Evolutionary conservation across 2,113 vertebrate genomes (phyloP).

Genomic region (Cyprinodon variegatus): DNA sequence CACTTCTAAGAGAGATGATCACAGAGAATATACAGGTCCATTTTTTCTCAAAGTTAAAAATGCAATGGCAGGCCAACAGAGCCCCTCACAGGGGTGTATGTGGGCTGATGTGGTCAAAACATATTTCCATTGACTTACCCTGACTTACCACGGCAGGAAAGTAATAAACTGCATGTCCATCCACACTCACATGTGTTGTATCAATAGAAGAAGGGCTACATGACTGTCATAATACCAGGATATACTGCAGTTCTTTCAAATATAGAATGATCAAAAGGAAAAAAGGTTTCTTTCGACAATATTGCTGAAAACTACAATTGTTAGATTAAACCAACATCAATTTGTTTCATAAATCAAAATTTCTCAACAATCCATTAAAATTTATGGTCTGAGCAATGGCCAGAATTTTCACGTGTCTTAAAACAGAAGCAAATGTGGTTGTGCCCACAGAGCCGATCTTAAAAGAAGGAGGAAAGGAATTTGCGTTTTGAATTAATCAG

Average conservation of each 20-base stretch:
- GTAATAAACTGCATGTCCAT: not conserved
- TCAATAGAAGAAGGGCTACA: not conserved
- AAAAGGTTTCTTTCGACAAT: not conserved
- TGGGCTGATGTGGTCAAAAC: not conserved
- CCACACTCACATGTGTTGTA: not conserved
- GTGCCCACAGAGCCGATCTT: too few relatives aligned
- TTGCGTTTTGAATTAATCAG: too few relatives aligned
- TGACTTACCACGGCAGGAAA: slow-evolving; percentile 11
- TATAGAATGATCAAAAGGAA: not conserved
- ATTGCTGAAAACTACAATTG: not conserved
- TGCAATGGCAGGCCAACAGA: slow-evolving; percentile 27
- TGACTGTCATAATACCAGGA: not conserved
- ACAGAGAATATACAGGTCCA: slow-evolving; percentile 17
- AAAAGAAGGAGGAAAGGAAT: too few relatives aligned
- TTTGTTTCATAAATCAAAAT: not conserved
- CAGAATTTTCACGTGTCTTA: too few relatives aligned
- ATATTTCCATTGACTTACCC: slow-evolving; percentile 46
- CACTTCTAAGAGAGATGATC: slow-evolving; percentile 54
- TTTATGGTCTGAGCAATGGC: not conserved
- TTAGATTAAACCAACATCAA: not conserved
- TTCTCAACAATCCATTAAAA: not conserved
- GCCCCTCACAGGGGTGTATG: slow-evolving; percentile 14
- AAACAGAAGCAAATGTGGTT: too few relatives aligned
- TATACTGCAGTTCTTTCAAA: not conserved
- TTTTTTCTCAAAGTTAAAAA: slow-evolving; percentile 32